A percentile compares a stretch with the other conserved stretches of the same genome.
These are phyloP conservation scores for Drosophila watanabei DNA, from an alignment of 1,140 invertebrate species.

Conservation along the genomic window DNA sequence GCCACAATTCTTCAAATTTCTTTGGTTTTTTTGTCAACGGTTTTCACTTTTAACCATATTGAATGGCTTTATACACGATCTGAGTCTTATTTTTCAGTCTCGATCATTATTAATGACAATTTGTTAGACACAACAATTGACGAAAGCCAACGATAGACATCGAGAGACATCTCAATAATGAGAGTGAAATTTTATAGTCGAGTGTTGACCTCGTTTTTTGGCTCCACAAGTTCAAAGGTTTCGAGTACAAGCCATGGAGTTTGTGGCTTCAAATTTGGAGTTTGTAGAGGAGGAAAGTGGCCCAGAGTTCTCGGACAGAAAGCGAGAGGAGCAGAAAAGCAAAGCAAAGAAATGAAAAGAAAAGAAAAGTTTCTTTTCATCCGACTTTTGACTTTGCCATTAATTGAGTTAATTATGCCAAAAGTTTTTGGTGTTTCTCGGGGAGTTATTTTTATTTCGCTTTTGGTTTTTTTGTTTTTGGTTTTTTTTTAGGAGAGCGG, in stretches of 20 bases:
- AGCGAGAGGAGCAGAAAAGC: conserved; percentile 19
- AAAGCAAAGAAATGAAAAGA: conserved; percentile 12
- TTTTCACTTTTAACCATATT: conserved; percentile 60
- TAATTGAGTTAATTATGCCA: conserved; percentile 64
- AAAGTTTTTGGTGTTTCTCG: conserved; percentile 32
- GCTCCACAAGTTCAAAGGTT: conserved; percentile 47
- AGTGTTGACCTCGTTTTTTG: conserved; percentile 39
- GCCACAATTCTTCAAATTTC: conserved; percentile 71
- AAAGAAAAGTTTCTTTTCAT: conserved; percentile 48
- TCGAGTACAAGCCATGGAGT: conserved; percentile 6
- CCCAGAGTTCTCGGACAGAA: conserved; percentile 39
- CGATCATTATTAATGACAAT: conserved; percentile 51
- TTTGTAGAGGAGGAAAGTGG: conserved; percentile 35
- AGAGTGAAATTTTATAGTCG: conserved; percentile 62
- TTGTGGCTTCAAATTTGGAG: conserved; percentile 1
- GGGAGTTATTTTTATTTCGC: conserved; percentile 30
- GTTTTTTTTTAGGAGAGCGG: neutral
- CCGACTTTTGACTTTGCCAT: conserved; percentile 30
- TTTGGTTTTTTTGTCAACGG: conserved; percentile 73
- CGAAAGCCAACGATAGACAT: conserved; percentile 35
- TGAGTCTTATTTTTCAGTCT: too few relatives aligned
- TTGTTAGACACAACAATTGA: conserved; percentile 54
- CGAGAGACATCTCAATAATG: conserved; percentile 45
- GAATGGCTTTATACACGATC: conserved; percentile 25
- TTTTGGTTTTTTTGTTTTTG: neutral